Percentiles rank a stretch among this genome's conserved stretches.
These are phyloP conservation scores for Aurelia sp. DNA, from an alignment of 30 jellyfish, hydroid and myxozoan species.

Conservation along the genomic window DNA sequence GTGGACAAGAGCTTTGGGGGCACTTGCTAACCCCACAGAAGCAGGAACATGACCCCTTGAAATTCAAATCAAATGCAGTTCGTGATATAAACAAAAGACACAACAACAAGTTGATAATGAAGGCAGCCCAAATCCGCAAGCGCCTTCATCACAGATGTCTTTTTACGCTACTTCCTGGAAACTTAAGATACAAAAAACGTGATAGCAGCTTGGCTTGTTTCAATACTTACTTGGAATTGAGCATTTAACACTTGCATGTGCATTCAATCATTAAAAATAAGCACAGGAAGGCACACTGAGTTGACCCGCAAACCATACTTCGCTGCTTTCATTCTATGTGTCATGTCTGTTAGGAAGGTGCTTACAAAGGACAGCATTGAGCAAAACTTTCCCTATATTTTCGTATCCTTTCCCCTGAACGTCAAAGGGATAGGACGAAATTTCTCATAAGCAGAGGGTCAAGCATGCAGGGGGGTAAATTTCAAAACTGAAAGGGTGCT, in stretches of 20 bases:
- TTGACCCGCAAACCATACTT: conserved; percentile 65
- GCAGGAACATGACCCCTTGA: not conserved
- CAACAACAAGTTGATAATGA: not conserved
- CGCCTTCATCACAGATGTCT: conserved; percentile 31
- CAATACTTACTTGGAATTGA: conserved; percentile 14
- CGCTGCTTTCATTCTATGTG: conserved; percentile 9
- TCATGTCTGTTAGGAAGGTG: conserved; percentile 42
- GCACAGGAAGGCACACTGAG: conserved; percentile 48
- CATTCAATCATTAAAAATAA: conserved; percentile 70
- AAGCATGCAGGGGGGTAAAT: too few species aligned
- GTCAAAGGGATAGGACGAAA: too few species aligned
- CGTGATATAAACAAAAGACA: conserved; percentile 25
- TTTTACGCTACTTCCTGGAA: conserved; percentile 43
- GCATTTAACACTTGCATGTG: conserved; percentile 57
- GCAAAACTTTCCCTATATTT: too few species aligned
- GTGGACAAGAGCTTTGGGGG: not conserved
- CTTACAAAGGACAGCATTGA: too few species aligned
- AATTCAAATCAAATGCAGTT: not conserved
- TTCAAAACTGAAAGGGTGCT: too few species aligned
- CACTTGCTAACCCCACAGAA: not conserved
- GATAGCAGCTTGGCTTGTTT: conserved; percentile 12
- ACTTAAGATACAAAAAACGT: not conserved
- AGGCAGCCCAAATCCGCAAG: not conserved
- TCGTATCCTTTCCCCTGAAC: too few species aligned
- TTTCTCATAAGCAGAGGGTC: too few species aligned